Conservation (phyloP, 1,140 invertebrate species). For the Drosophila micromelanica region DNA sequence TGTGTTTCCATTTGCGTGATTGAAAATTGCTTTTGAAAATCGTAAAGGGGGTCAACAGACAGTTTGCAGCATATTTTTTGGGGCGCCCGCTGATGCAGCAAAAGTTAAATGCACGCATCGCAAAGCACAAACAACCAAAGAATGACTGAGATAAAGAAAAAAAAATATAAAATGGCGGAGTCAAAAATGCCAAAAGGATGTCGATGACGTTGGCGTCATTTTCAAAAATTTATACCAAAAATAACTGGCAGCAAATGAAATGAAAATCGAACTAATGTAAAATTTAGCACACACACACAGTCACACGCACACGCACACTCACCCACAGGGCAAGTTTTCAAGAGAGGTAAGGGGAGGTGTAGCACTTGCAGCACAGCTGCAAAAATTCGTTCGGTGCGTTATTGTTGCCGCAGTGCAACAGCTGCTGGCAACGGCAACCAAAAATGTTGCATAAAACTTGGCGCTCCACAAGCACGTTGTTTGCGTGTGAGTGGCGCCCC, state of each 20-base stretch:
- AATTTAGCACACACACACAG: constrained; percentile 52
- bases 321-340: neutral
- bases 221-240: constrained; percentile 60
- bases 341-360: neutral
- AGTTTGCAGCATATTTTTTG: constrained; percentile 31
- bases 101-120: constrained; percentile 34
- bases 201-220: constrained; percentile 37
- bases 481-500: constrained; percentile 4
- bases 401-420: constrained; percentile 57
- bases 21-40: constrained; percentile 31
- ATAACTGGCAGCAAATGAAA: constrained; percentile 68
- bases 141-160: neutral
- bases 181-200: constrained; percentile 5
- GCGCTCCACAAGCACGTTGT: constrained; percentile 35
- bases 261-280: constrained; percentile 78
- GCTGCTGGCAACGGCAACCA: constrained; percentile 51
- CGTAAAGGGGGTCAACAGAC: constrained; percentile 1
- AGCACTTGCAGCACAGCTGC: constrained; percentile 55
- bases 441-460: constrained; percentile 74
- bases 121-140: neutral
- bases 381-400: constrained; percentile 58
- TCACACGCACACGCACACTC: constrained; percentile 9
- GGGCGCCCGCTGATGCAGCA: constrained; percentile 28
- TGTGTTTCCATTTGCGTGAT: constrained; percentile 28
- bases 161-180: constrained; percentile 3